phyloP scores from a whole-genome alignment of 2,888 invertebrate genomes.

The Leptura quadrifasciata region DNA sequence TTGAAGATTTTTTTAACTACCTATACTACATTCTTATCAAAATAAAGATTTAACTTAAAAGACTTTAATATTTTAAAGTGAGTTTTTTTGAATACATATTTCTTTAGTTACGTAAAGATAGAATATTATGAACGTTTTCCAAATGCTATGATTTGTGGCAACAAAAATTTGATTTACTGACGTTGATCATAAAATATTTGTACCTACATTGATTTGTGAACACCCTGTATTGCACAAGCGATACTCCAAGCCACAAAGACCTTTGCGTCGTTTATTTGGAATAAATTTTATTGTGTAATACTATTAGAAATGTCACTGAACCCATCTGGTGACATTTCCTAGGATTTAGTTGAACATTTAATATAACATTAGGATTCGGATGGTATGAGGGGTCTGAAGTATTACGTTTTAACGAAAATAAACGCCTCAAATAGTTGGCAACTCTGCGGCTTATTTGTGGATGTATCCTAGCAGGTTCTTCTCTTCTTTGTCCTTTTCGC shows the following conservation, averaged over 20 bases:
- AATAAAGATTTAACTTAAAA: too few relatives aligned
- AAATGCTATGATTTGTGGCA: too few relatives aligned
- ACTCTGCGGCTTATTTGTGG: conserved; percentile 2
- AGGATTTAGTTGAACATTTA: conserved; percentile 1
- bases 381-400: not conserved
- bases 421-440: not conserved
- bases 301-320: not conserved
- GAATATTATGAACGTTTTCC: too few relatives aligned
- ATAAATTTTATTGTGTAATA: not conserved
- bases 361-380: not conserved
- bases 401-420: conserved; percentile 1
- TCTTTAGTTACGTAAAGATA: too few relatives aligned
- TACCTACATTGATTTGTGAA: not conserved
- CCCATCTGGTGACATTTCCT: not conserved
- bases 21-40: too few relatives aligned
- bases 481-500: not conserved
- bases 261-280: not conserved
- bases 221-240: not conserved
- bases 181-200: too few relatives aligned
- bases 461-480: not conserved
- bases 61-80: too few relatives aligned
- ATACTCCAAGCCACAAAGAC: not conserved
- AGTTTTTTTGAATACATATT: too few relatives aligned
- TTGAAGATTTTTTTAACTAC: too few relatives aligned
- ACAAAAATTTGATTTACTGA: too few relatives aligned